Base-by-base conservation (phyloP, 2,888 invertebrate species). In the Deilephila elpenor region DNA sequence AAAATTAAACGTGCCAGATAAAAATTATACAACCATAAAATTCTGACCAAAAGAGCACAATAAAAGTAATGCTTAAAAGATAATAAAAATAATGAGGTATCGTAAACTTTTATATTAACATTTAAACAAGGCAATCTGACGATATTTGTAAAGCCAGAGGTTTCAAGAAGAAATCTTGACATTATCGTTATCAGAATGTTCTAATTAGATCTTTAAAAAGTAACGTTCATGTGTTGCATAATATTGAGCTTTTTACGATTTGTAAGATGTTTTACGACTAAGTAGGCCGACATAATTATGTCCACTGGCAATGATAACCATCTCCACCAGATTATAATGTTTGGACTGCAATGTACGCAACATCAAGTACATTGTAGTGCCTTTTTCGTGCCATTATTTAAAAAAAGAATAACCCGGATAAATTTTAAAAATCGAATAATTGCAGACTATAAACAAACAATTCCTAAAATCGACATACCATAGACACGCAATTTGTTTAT, bases 1-100 rank as follows among this genome's bases (percentile, higher is more conserved):
- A 44, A 14, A 11, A 11, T 44, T 44, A 44, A 44, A 44, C 44
- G 2, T 44, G 44, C 6, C 51, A 51, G 14, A 5, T 51, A 25
- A 25, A 25, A 56, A 56, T 6, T n/a, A 56, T 56, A 19, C 11
- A 11, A 44, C 1, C 11, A 44, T 44, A 44, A 44, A 44, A 44
- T 44, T 44, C 44, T 44, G 44, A 44, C 44, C 44, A 11, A 44
- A 44, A 19, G n/a, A 56, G n/a, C n/a, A n/a, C n/a, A 56, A 17
- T 56, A 56, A 56, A 56, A 56, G 56, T n/a, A 56, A n/a, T n/a
- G n/a, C 56, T 67, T 51, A 20, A 67, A 37, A 51, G 44, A 51
- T 25, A 25, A 3, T 67, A 67, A 51, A 67, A 67, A 67, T 51
- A 67, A 67, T 67, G 25, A 67, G 67, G 17, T 51, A 44, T 67